Evolutionary conservation across 2,888 invertebrate species (phyloP), one percentile per base, ranked within the genome.

Genomic region (Drosophila mimetica): DNA sequence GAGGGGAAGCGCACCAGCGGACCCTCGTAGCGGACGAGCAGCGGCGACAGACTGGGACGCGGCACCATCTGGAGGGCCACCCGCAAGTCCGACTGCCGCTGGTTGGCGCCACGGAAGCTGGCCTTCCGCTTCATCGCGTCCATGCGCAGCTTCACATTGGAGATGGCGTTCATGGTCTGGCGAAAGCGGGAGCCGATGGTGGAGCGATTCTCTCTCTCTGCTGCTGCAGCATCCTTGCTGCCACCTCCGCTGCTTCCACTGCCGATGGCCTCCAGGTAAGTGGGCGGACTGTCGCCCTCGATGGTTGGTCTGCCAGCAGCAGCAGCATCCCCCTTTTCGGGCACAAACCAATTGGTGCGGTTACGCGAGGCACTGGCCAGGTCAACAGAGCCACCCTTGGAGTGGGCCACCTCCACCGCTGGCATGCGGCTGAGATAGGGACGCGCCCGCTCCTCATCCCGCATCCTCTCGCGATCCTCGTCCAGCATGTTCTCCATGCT

Each of bases 61-160:
- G 92, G 91, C 37, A 92, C 89, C 91, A 92, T 92, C 65, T 91
- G 88, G 7, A 92, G 73, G 0, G 90, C 85, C 2, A 90, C 87
- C 67, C 89, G 89, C 0, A 90, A 83, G 48, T 92, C 90, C 34
- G 84, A 74, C 64, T 80, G 82, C 9, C 77, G 72, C 32, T 86
- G 72, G 5, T 65, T 32, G 34, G 71, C 70, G 1, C 57, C 71
- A 28, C 90, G 90, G 41, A 92, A 90, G 66, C 91, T 91, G 4
- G 90, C 85, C 32, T 89, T 88, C 0, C 92, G 85, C 55, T 90
- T 91, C 54, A 91, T 78, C 1, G 89, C 91, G 51, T 91, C 91
- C 63, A 91, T 90, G 36, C 89, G 90, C 14, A 86, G 85, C 46
- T 90, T 88, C 2, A 92, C 90, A 58, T 89, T 91, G 2, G 91